These are phyloP conservation scores for Drosophila mulleri DNA, from an alignment of 2,888 invertebrate species.

Conservation along the genomic window DNA sequence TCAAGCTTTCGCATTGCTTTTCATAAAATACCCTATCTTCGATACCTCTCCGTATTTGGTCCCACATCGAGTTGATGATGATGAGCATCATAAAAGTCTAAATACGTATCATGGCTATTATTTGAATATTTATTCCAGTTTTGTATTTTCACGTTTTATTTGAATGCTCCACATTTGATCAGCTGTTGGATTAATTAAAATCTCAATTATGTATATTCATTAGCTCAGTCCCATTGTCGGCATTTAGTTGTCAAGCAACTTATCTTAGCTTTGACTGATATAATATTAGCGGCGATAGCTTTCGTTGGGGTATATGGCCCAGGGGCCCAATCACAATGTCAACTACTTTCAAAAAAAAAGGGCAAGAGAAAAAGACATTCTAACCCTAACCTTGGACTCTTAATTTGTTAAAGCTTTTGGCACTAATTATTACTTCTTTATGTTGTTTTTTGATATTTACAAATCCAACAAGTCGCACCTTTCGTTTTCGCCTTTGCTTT, in stretches of 20 bases:
- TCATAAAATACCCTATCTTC: conserved; percentile 33
- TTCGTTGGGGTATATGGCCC: conserved; percentile 25
- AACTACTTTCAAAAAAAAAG: conserved; percentile 71
- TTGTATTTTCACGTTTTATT: conserved; percentile 5
- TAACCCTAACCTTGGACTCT: conserved; percentile 42
- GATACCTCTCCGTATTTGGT: conserved; percentile 24
- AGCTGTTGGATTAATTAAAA: conserved; percentile 39
- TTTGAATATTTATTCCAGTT: conserved; percentile 61
- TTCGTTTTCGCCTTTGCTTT: conserved; percentile 17
- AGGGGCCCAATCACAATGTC: conserved; percentile 66
- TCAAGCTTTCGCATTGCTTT: conserved; percentile 29
- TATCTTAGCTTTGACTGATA: conserved; percentile 17
- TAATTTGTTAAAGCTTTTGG: conserved; percentile 17
- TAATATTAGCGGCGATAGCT: conserved; percentile 18
- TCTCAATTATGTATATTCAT: conserved; percentile 37
- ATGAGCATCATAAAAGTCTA: conserved; percentile 22
- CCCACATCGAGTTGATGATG: conserved; percentile 12
- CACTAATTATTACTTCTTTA: conserved; percentile 25
- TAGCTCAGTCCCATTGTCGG: conserved; percentile 12
- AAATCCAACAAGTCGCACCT: conserved; percentile 24
- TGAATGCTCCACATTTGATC: conserved; percentile 63
- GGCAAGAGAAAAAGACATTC: conserved; percentile 28
- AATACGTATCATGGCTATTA: conserved; percentile 21
- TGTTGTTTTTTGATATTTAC: conserved; percentile 12
- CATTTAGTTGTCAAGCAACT: conserved; percentile 19